Evolutionary conservation across 2,113 vertebrate genomes (phyloP), one percentile per base, ranked within the genome.

Genomic region (Kryptolebias marmoratus): DNA sequence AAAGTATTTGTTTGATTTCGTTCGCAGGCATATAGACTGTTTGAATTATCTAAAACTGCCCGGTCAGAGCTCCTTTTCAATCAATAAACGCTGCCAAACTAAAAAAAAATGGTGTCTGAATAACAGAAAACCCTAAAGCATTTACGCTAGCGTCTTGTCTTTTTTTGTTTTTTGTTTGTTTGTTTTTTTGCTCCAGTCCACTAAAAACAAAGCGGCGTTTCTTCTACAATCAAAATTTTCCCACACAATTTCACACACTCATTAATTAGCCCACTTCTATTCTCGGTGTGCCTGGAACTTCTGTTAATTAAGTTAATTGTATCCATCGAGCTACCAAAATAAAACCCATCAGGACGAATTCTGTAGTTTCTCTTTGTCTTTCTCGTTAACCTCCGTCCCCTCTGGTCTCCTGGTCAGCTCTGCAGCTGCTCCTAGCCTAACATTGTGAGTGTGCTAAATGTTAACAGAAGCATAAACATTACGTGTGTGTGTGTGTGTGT

Each of bases 381-480:
- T 67, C 77, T 83, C 57, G 60, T 88, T 86, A 83, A 85, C 90
- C 85, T 88, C 86, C 79, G 87, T 77, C 81, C 87, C 90, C 87
- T 91, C 69, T 44, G 73, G 90, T 87, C 74, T 87, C 22, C 70
- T 89, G 87, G 81, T 90, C 89, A 78, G 70, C 81, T 18, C 76
- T 85, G 80, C 90, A 92, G 91, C 91, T 91, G 92, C 85, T 89
- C 66, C 22, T 2, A 45, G 58, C 58, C 75, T 74, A 22, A 63
- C 73, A 83, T 82, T 89, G 76, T 74, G 89, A 86, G 68, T 90
- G 90, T 90, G 84, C 90, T 89, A 90, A 90, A 93, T 93, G 87
- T 89, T 88, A 91, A 90, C 77, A 88, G 88, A 88, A 90, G 90
- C 92, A 89, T 83, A 91, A 93, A 88, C 70, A 77, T 80, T 85